Conservation (phyloP, 2,113 vertebrate genomes). For the Spilogale gracilis region DNA sequence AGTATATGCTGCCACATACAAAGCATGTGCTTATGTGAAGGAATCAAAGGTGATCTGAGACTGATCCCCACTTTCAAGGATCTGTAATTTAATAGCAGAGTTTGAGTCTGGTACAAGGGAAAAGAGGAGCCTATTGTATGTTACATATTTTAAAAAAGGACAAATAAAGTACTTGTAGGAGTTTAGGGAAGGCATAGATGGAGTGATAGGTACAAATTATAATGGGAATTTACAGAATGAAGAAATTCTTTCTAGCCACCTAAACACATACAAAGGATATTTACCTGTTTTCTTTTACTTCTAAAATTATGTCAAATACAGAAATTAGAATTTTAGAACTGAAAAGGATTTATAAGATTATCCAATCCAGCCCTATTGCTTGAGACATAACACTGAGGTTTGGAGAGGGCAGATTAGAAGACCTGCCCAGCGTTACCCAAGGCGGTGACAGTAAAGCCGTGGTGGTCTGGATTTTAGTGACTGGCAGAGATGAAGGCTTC, state of each 20-base stretch:
- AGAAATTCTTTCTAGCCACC: neutral
- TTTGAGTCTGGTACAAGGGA: neutral
- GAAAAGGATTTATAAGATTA: neutral
- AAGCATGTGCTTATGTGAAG: neutral
- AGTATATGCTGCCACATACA: neutral
- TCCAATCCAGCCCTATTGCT: neutral
- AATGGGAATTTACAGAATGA: neutral
- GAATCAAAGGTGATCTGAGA: neutral
- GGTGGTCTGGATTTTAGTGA: too few species aligned
- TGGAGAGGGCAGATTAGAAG: neutral
- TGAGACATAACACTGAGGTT: neutral
- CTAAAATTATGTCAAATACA: neutral
- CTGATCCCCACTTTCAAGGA: neutral
- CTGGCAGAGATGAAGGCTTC: neutral
- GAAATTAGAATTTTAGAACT: neutral
- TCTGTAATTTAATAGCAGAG: neutral
- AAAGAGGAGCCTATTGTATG: neutral
- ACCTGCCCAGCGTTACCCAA: neutral
- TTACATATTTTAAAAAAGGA: neutral
- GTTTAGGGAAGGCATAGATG: neutral
- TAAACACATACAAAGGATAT: neutral
- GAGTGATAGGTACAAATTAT: neutral
- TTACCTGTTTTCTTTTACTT: neutral
- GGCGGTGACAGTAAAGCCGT: neutral
- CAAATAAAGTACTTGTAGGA: neutral